phyloP scores from a whole-genome alignment of 2,888 invertebrate genomes.

The Crocallis elinguaria region DNA sequence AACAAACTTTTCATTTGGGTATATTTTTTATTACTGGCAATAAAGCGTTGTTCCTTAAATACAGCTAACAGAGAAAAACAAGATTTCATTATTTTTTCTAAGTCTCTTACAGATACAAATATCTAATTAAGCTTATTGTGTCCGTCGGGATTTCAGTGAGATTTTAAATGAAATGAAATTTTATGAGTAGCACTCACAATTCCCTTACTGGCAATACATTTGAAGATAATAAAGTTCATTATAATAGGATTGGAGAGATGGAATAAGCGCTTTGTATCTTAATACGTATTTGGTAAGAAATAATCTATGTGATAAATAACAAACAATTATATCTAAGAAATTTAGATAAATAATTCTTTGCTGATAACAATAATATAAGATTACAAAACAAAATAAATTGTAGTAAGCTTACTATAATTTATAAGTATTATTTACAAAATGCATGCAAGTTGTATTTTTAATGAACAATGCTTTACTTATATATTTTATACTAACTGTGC shows the following conservation, averaged over 20 bases:
- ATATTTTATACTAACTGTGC: too few relatives aligned
- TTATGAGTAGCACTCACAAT: not conserved
- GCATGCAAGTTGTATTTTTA: too few relatives aligned
- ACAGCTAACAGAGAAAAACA: constrained; percentile 6
- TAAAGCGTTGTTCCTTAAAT: constrained; percentile 12
- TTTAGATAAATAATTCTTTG: too few relatives aligned
- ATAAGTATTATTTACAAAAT: too few relatives aligned
- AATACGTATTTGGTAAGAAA: too few relatives aligned
- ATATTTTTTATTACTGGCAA: constrained; percentile 11
- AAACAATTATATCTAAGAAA: too few relatives aligned
- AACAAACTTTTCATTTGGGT: not conserved
- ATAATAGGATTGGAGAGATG: constrained; percentile 16
- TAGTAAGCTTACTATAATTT: not conserved
- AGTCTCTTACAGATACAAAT: constrained; percentile 19
- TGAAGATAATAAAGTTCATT: constrained; percentile 20
- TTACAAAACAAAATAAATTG: not conserved
- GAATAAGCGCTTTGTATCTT: constrained; percentile 9
- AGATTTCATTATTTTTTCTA: constrained; percentile 1
- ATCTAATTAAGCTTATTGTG: constrained; percentile 24
- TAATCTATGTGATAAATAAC: too few relatives aligned
- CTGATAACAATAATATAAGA: too few relatives aligned
- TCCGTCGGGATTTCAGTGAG: constrained; percentile 14
- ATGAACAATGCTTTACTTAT: too few relatives aligned
- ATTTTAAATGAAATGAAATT: constrained; percentile 22
- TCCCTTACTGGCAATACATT: constrained; percentile 24